phyloP scores from a whole-genome alignment of 2,113 vertebrate species.

The Rhadina sibilatrix region DNA sequence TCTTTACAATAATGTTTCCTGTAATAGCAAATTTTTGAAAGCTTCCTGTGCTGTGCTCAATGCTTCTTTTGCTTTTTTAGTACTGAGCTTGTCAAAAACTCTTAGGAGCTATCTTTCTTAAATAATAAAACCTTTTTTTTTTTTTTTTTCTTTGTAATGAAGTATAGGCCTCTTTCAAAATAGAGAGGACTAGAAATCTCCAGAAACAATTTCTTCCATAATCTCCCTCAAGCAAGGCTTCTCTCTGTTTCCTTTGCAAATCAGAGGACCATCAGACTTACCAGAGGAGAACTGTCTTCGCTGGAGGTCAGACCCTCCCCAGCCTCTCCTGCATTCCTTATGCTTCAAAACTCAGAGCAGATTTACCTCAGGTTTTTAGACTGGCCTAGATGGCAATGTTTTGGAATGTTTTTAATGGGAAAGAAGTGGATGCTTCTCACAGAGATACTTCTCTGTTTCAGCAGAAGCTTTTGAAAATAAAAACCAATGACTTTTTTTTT shows the following conservation, averaged over 20 bases:
- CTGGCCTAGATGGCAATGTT: neutral
- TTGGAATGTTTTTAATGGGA: neutral
- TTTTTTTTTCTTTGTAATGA: constrained; percentile 17
- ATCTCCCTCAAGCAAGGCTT: neutral
- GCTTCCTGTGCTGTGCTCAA: constrained; percentile 5
- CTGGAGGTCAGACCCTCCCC: neutral
- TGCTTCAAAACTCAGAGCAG: neutral
- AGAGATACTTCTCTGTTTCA: neutral
- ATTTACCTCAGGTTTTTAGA: neutral
- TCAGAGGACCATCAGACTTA: neutral
- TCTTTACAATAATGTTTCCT: neutral
- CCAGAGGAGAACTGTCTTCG: neutral
- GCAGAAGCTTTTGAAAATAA: neutral
- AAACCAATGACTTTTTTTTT: neutral
- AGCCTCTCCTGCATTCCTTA: neutral
- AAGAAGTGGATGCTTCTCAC: neutral
- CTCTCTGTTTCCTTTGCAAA: neutral
- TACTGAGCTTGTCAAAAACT: constrained; percentile 35
- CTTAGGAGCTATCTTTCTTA: neutral
- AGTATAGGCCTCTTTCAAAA: neutral
- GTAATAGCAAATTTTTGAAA: constrained; percentile 37
- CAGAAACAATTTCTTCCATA: neutral
- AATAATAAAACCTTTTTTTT: neutral
- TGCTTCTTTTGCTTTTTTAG: constrained; percentile 43
- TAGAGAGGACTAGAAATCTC: neutral